These are phyloP conservation scores for Drosophila tanythrix DNA, from an alignment of 2,888 invertebrate genomes.

Conservation along the genomic window DNA sequence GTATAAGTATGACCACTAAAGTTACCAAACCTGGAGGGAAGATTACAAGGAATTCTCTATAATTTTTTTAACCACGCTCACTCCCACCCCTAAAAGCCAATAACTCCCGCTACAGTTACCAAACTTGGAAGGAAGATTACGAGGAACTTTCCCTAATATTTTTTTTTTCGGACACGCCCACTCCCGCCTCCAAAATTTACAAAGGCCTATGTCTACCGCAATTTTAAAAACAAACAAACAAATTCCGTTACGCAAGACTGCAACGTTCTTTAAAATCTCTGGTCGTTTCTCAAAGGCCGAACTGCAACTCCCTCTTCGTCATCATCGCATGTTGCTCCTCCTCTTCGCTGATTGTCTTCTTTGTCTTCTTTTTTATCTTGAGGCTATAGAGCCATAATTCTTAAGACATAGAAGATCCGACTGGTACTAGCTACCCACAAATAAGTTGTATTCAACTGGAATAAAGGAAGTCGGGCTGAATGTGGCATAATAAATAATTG, in stretches of 20 bases:
- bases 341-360: too few species aligned
- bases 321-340: too few species aligned
- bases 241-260: too few species aligned
- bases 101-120: background rate
- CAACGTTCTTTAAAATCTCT: too few species aligned
- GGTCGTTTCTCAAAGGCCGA: too few species aligned
- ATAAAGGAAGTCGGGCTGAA: constrained; percentile 9
- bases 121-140: background rate
- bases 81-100: too few species aligned
- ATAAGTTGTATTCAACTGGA: background rate
- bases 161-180: background rate
- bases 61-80: too few species aligned
- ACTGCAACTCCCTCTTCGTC: too few species aligned
- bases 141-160: too few species aligned
- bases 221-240: background rate
- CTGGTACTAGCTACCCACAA: background rate
- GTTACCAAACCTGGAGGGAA: background rate
- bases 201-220: background rate
- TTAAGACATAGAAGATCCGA: background rate
- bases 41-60: background rate
- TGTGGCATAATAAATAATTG: constrained; percentile 31
- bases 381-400: too few species aligned
- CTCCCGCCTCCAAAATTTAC: background rate
- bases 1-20: background rate
- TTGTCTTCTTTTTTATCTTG: too few species aligned